Conservation (phyloP, 53 echinoderm and acorn worm species). For the Mesocentrotus franciscanus region DNA sequence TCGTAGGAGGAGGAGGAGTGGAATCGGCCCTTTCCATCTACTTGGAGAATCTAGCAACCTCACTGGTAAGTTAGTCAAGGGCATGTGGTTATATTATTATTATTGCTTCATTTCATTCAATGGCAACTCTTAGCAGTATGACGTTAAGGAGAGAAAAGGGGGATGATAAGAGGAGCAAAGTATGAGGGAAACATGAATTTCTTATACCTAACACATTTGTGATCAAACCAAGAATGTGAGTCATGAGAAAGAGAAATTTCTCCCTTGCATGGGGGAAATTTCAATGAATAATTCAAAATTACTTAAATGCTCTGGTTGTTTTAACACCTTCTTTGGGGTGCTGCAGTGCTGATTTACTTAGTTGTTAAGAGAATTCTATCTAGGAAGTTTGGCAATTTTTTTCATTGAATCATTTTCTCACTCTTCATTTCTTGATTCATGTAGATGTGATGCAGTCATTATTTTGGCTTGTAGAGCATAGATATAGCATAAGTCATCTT, state of each 20-base stretch:
- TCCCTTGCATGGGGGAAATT: too few relatives aligned
- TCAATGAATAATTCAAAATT: too few relatives aligned
- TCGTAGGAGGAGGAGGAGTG: constrained; percentile 94
- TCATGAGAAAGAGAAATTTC: not conserved
- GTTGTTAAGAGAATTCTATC: too few relatives aligned
- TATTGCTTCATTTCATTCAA: not conserved
- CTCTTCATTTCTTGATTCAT: not conserved
- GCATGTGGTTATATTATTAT: not conserved
- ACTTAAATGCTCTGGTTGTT: not conserved
- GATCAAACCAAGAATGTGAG: not conserved
- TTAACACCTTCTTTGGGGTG: too few relatives aligned
- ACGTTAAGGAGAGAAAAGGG: too few relatives aligned
- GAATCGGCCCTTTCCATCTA: constrained; percentile 98
- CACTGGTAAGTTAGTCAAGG: constrained; percentile 79
- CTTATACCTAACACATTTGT: not conserved
- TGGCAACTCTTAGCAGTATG: not conserved
- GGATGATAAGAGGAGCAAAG: too few relatives aligned
- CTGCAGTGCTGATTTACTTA: too few relatives aligned
- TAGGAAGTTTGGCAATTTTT: not conserved
- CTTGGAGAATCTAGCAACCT: constrained; percentile 97
- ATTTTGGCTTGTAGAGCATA: too few relatives aligned
- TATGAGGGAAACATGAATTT: not conserved
- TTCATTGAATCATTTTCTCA: not conserved
- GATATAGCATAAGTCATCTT: too few relatives aligned
- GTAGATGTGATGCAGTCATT: not conserved